Percentiles rank a stretch among this genome's conserved stretches.
Conservation (phyloP, 2,888 invertebrate genomes). For the Cybosia mesomella region DNA sequence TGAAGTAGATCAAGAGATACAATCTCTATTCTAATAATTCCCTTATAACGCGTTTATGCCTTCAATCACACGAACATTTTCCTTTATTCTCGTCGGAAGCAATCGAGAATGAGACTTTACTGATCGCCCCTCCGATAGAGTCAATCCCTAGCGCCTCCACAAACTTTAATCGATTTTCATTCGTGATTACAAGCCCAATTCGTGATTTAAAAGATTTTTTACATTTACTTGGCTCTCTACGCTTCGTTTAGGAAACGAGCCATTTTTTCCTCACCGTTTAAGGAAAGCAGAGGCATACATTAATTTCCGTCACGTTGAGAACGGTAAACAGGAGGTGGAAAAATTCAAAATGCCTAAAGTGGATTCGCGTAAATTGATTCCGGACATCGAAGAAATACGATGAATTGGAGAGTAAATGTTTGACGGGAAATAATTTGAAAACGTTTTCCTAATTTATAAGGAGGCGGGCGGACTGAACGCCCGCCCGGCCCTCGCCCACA, state of each 20-base stretch:
- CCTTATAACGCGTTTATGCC: slow-evolving; percentile 36
- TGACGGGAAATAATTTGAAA: slow-evolving; percentile 78
- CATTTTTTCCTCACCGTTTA: slow-evolving; percentile 56
- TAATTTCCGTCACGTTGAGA: slow-evolving; percentile 78
- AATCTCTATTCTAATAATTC: slow-evolving; percentile 35
- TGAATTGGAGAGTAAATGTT: slow-evolving; percentile 77
- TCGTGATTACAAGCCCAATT: slow-evolving; percentile 66
- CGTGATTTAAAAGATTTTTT: slow-evolving; percentile 70
- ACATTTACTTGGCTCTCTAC: slow-evolving; percentile 59
- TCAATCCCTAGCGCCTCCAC: slow-evolving; percentile 47
- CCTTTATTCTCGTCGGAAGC: slow-evolving; percentile 61
- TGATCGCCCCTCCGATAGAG: slow-evolving; percentile 62
- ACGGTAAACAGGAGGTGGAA: slow-evolving; percentile 69
- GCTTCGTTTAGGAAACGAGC: slow-evolving; percentile 57
- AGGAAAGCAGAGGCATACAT: slow-evolving; percentile 78
- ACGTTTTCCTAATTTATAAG: slow-evolving; percentile 79
- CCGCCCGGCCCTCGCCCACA: slow-evolving; percentile 50
- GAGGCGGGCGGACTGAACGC: slow-evolving; percentile 59
- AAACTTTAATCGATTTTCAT: slow-evolving; percentile 73
- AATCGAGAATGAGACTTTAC: slow-evolving; percentile 61
- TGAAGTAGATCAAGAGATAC: slow-evolving; percentile 41
- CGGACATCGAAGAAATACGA: slow-evolving; percentile 74
- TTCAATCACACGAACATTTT: slow-evolving; percentile 49
- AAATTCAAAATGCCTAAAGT: slow-evolving; percentile 75
- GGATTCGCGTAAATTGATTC: slow-evolving; percentile 81